Evolutionary conservation across 92 coral and sea anemone genomes (phyloP), one percentile per base, ranked within the genome.

Genomic region (Umimayanthus kanabou): DNA sequence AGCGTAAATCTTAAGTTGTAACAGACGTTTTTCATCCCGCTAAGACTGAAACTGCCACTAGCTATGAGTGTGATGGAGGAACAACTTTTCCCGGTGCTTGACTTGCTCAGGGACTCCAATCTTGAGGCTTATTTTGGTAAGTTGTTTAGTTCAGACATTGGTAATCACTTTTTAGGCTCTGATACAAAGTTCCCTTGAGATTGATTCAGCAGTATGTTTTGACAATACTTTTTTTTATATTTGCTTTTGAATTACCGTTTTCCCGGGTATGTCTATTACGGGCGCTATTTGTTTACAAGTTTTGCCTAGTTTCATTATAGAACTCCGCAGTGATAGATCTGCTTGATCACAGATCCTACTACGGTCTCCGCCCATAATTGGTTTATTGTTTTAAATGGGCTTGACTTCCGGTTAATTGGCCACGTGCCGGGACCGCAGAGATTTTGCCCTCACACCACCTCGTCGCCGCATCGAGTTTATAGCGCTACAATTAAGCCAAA

Each of bases 381-480:
- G 87, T 28, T 83, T 83, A 83, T 83, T 83, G 87, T 83, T 83
- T 70, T 83, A 83, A 83, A 83, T 83, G 87, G 87, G 87, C 78
- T 83, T 47, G 87, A 83, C 87, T 69, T 83, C 87, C 87, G 87
- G 87, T 83, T 70, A 26, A 70, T 40, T 26, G 78, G 87, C 87
- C 87, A 83, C 87, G 87, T 83, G 87, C 87, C 87, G 87, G 57
- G 64, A 70, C 78, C 77, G 71, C 87, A 26, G 77, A 45, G 86
- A 7, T 33, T 40, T 65, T 28, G 77, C 64, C 87, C 45, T 64
- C 42, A 58, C 71, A 83, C 71, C 77, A 28, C 29, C 61, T 45
- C 61, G 26, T 69, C 42, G 20, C 73, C 58, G 29, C 65, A 29
- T 20, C 53, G 29, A 83, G 53, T 53, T 45, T 69, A 18, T 7